Evolutionary conservation across 92 coral and sea anemone species (phyloP).

Genomic region (Siderastrea siderea): DNA sequence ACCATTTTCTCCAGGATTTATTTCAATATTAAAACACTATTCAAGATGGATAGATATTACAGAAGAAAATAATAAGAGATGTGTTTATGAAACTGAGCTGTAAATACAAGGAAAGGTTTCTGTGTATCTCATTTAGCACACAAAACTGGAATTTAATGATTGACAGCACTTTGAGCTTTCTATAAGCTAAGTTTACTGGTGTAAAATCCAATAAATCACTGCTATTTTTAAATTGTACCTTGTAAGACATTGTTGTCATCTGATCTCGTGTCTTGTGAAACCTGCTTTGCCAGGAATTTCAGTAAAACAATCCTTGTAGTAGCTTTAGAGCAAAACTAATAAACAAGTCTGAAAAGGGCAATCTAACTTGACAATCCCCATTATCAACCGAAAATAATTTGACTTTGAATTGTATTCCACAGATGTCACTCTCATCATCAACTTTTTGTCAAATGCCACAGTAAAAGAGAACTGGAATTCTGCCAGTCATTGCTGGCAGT

Average conservation of each 20-base stretch:
- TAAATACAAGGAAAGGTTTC: not conserved
- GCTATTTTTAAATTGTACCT: not conserved
- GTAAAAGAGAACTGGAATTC: not conserved
- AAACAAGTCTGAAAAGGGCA: not conserved
- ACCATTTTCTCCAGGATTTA: constrained; percentile 12
- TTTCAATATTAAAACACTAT: constrained; percentile 12
- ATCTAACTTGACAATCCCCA: not conserved
- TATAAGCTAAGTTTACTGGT: not conserved
- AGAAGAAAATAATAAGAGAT: not conserved
- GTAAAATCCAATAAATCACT: not conserved
- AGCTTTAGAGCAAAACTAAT: not conserved
- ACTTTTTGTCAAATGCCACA: not conserved
- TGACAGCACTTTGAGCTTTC: not conserved
- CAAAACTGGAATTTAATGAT: not conserved
- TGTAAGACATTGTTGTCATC: not conserved
- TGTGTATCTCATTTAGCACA: no score
- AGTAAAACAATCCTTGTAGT: not conserved
- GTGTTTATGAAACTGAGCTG: not conserved
- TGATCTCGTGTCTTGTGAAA: not conserved
- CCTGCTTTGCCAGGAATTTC: not conserved
- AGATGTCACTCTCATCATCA: constrained; percentile 8
- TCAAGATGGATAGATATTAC: constrained; percentile 8
- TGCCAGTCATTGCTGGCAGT: not conserved
- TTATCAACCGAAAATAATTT: not conserved
- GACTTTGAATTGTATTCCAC: not conserved